Evolutionary conservation across 1,140 invertebrate genomes (phyloP), one percentile per base, ranked within the genome.

Genomic region (Ceratosolen solmsi): DNA sequence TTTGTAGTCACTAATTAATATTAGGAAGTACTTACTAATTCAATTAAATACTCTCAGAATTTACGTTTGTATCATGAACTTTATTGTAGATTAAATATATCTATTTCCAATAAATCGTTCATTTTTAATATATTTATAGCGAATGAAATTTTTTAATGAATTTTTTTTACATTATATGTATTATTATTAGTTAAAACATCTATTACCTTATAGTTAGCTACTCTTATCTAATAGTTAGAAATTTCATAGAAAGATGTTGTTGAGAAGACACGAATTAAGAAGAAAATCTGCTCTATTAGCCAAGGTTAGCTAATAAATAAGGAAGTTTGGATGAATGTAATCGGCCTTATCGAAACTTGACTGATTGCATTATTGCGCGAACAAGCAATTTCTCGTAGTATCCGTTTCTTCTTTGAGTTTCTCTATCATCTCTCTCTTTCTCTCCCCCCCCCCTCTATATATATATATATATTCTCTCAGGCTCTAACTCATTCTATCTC

Each of bases 311-410:
- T 38, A 41, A 58, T 38, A 73, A 81, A 81, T 68, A 60, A 81
- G 58, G 71, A 81, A 75, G 71, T 63, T 73, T 38, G 49, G 36
- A 60, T 25, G 70, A 27, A 73, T 33, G 25, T 80, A 73, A 80
- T 80, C 70, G 5, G 51, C 7, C 71, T 81, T 81, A 75, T 81
- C 79, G 74, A 81, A 81, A 81, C 79, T 74, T 75, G 72, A 81
- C 79, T 74, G 46, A 75, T 56, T 33, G 71, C 71, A 65, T 80
- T 81, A 68, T 74, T 46, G 38, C 38, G 56, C 56, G 74, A 22
- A 13, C 30, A 33, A 33, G 60, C 60, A 33, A 63, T 63, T 63
- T 63, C 22, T 49, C 51, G 46, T 33, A n/a, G 49, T 71, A n/a
- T 27, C 54, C 36, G 2, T 70, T 41, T 17, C 33, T 72, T 79